Percentiles rank a stretch among this genome's conserved stretches.
Evolutionary conservation across 64 coral and sea anemone species (phyloP).

Genomic region (Astreopora myriophthalma): DNA sequence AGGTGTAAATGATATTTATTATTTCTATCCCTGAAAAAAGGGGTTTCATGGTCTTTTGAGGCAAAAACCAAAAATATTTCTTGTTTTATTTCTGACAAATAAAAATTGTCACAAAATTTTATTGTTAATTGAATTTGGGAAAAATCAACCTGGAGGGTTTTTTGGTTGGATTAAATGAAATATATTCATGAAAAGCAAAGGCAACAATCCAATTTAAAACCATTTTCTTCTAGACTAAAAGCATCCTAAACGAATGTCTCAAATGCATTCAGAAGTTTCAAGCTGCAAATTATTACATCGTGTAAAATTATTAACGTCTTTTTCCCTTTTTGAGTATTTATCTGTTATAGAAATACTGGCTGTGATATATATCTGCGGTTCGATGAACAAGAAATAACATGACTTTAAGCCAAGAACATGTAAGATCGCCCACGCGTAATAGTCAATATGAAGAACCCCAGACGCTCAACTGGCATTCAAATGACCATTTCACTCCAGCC

Average conservation of each 20-base stretch:
- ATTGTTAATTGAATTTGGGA: neutral
- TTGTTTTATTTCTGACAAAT: neutral
- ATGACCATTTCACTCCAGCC: slow-evolving; percentile 34
- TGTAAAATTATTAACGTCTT: neutral
- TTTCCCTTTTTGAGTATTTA: neutral
- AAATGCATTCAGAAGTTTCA: neutral
- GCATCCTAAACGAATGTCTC: neutral
- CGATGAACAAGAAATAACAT: neutral
- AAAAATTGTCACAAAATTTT: neutral
- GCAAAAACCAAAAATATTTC: neutral
- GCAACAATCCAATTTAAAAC: neutral
- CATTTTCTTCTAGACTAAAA: neutral
- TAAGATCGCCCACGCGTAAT: slow-evolving; percentile 13
- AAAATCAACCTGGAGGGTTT: neutral
- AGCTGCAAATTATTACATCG: neutral
- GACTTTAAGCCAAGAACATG: neutral
- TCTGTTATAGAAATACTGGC: neutral
- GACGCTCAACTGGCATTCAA: neutral
- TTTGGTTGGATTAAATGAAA: neutral
- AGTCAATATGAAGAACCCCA: neutral
- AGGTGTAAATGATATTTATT: neutral
- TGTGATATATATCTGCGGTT: neutral
- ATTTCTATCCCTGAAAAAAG: neutral
- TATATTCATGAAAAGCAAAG: neutral
- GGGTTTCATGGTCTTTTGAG: neutral